A percentile compares a stretch with the other conserved stretches of the same genome.
phyloP scores from a whole-genome alignment of 2,113 vertebrate species.

The western clawed frog (Xenopus tropicalis) region UCB_Xtro_10.0 CM004451.2:89888001-89888500 shows the following conservation, averaged over 20 bases:
- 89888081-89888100: slow-evolving; percentile 96
- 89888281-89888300: slow-evolving; percentile 97
- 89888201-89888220: slow-evolving; percentile 66
- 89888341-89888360: slow-evolving; percentile 77
- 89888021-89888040: slow-evolving; percentile 90
- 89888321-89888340: slow-evolving; percentile 92
- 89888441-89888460: slow-evolving; percentile 76
- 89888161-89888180: slow-evolving; percentile 48
- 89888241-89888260: slow-evolving; percentile 97
- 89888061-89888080: slow-evolving; percentile 96
- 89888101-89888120: slow-evolving; percentile 84
- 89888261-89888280: slow-evolving; percentile 96
- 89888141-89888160: slow-evolving; percentile 47
- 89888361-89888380: slow-evolving; percentile 88
- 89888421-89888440: slow-evolving; percentile 96
- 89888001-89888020: slow-evolving; percentile 98
- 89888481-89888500: neutral
- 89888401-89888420: slow-evolving; percentile 96
- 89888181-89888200: slow-evolving; percentile 41
- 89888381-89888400: slow-evolving; percentile 98
- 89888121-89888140: slow-evolving; percentile 57
- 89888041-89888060: slow-evolving; percentile 92
- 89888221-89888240: slow-evolving; percentile 98
- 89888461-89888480: neutral
- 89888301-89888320: slow-evolving; percentile 97